Percentiles rank a stretch among this genome's conserved stretches.
phyloP scores from a whole-genome alignment of 2,888 invertebrate genomes.

The Petrolisthes cinctipes region DNA sequence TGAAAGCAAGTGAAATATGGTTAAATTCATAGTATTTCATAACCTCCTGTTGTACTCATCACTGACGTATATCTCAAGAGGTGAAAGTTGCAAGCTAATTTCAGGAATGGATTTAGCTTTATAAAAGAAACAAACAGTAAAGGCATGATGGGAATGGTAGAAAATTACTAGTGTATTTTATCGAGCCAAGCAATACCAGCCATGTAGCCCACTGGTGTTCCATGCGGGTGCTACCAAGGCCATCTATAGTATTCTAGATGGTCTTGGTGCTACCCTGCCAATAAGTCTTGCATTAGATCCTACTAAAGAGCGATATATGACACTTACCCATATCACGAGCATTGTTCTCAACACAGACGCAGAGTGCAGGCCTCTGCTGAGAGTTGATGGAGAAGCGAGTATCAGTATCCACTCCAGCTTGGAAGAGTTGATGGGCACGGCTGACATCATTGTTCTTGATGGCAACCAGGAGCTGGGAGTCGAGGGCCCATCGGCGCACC shows the following conservation, averaged over 20 bases:
- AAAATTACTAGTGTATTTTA: no score
- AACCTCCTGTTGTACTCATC: not conserved
- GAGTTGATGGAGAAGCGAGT: constrained; percentile 66
- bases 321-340: constrained; percentile 66
- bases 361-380: constrained; percentile 66
- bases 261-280: no score
- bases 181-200: no score
- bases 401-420: constrained; percentile 66
- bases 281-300: no score
- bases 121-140: no score
- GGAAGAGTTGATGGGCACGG: constrained; percentile 63
- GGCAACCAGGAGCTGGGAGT: constrained; percentile 66
- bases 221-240: no score
- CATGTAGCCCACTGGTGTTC: no score
- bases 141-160: no score
- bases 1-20: constrained; percentile 29
- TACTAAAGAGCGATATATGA: no score
- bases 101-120: no score
- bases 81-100: no score
- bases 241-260: no score
- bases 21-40: not conserved
- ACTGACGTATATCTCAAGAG: not conserved
- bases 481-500: constrained; percentile 63
- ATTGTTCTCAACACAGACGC: constrained; percentile 66
- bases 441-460: constrained; percentile 66